Base-by-base conservation (phyloP, 2,797 vertebrate genomes). In the Paedocypris micromegethes region DNA sequence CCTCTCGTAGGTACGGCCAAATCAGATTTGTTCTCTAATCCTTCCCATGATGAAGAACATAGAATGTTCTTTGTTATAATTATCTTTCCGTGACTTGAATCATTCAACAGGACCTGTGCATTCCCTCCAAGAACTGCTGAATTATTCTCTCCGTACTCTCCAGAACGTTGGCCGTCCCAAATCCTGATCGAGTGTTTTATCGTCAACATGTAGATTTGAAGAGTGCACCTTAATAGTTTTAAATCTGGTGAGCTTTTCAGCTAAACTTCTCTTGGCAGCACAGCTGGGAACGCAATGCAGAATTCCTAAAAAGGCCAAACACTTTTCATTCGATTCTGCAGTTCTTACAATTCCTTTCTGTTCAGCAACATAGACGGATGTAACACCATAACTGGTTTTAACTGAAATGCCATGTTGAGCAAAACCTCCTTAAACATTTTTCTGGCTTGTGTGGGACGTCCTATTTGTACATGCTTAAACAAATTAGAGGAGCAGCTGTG, bases 391-490 rank as follows among this genome's bases (percentile, higher is more conserved):
- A 23, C 23, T 23, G 23, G 23, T 23, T 23, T 23, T 23, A 23
- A 82, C 86, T 86, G 88, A 90, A 87, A 79, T 88, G 85, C 86
- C 79, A 80, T 81, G 77, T 86, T 86, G 86, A 88, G 86, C 84
- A 90, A 90, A 91, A 87, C 84, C 88, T 90, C 87, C 87, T 88
- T 83, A 89, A 84, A 85, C 73, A 9, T 66, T 86, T 88, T 87
- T 86, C 86, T 87, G 87, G 88, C 84, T 78, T 79, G 76, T 86
- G 87, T 66, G 75, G 88, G 76, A 81, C 81, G 81, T 80, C 9
- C n/a, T 85, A 82, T 92, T 92, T 92, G 88, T 88, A 88, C 83
- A 78, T 85, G 84, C 85, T 89, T 88, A 86, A 88, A 87, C 76
- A 86, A 89, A 89, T 91, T 88, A 88, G 84, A 88, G 83, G 82